These are phyloP conservation scores for Allacma fusca DNA, from an alignment of 2,888 invertebrate species.

Conservation along the genomic window DNA sequence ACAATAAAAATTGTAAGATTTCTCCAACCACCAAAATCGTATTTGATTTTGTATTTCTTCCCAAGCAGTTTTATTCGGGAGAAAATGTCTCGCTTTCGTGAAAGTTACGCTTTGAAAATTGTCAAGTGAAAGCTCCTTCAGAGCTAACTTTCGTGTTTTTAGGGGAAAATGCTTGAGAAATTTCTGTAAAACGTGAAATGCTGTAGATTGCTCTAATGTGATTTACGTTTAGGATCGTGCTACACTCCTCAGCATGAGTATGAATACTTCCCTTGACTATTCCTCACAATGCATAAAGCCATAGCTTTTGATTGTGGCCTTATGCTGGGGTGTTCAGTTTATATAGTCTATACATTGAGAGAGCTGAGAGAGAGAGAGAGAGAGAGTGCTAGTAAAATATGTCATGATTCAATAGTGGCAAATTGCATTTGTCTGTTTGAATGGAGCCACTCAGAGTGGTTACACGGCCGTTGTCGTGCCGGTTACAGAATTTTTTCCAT, in stretches of 20 bases:
- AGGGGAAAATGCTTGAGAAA: no score
- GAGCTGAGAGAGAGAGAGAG: background rate
- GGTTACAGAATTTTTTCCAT: constrained; percentile 47
- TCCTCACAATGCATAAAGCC: background rate
- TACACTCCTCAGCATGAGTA: background rate
- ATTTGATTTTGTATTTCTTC: no score
- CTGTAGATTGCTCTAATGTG: constrained; percentile 3
- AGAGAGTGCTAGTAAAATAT: constrained; percentile 30
- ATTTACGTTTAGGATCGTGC: constrained; percentile 8
- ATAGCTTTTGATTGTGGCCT: background rate
- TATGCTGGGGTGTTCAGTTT: background rate
- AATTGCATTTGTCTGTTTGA: constrained; percentile 54
- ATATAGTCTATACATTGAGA: constrained; percentile 1
- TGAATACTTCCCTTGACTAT: no score
- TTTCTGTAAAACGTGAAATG: constrained; percentile 9
- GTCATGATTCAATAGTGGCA: constrained; percentile 49
- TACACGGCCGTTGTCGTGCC: constrained; percentile 51
- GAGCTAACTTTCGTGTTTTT: no score
- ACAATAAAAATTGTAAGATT: no score
- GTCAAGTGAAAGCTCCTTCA: no score
- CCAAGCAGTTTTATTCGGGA: no score
- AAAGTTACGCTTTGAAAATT: no score
- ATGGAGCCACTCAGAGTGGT: constrained; percentile 57
- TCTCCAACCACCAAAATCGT: no score
- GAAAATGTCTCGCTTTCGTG: no score